These are phyloP conservation scores for Xanthia icteritia DNA, from an alignment of 2,888 invertebrate genomes.

Conservation along the genomic window DNA sequence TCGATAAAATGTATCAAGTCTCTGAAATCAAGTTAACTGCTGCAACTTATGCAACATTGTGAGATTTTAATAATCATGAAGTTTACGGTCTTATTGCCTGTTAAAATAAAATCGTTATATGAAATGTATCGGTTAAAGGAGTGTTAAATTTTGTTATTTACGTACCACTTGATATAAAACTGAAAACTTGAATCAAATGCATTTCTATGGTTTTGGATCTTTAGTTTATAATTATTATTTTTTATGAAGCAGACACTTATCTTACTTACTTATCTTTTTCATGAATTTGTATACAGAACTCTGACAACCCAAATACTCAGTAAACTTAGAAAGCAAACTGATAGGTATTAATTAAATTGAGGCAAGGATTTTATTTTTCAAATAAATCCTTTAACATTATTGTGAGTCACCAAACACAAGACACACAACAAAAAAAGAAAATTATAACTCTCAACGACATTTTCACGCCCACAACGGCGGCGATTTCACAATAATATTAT, in stretches of 20 bases:
- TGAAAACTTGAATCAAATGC: too few relatives aligned
- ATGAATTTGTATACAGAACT: neutral
- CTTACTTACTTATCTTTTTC: too few relatives aligned
- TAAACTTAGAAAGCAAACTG: conserved; percentile 18
- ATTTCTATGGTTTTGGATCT: neutral
- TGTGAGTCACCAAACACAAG: conserved; percentile 10
- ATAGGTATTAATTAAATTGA: neutral
- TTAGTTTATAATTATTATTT: neutral
- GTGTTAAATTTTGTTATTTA: neutral
- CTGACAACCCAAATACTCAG: too few relatives aligned
- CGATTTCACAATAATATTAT: conserved; percentile 66
- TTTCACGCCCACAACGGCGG: conserved; percentile 46
- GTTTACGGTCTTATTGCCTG: neutral
- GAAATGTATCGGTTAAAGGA: neutral
- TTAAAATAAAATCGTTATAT: neutral
- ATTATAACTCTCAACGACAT: conserved; percentile 23
- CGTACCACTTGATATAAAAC: neutral
- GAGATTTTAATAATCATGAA: conserved; percentile 3
- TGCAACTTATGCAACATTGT: neutral
- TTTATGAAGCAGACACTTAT: neutral
- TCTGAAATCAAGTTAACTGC: conserved; percentile 6
- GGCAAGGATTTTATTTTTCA: neutral
- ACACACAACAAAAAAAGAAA: conserved; percentile 23
- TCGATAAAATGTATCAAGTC: neutral
- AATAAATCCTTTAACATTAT: conserved; percentile 24